Evolutionary conservation across 2,113 vertebrate genomes (phyloP), one percentile per base, ranked within the genome.

Genomic region (Ammodytes marinus): DNA sequence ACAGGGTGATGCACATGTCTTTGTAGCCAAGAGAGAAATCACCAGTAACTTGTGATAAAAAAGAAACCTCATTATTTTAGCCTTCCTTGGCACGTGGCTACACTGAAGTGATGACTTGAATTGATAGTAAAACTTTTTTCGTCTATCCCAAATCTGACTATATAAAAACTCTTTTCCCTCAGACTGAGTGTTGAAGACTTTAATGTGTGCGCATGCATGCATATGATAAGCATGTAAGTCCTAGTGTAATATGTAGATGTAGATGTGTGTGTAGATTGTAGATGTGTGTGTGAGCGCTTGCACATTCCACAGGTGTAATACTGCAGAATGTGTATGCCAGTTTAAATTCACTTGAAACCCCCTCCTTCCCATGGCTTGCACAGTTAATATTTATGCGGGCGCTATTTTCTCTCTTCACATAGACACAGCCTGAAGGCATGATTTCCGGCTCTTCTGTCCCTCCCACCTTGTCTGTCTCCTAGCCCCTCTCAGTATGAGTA

Each of bases 301-400:
- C 70, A 79, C 87, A 90, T 89, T 91, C 85, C 88, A 88, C 86
- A 86, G 86, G 88, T 88, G 82, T 85, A 27, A 87, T 82, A 74
- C 82, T 80, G 77, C 58, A 83, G 77, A 78, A 84, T 86, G 82
- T 88, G 83, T 73, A n/a, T 71, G 72, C 76, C 83, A 74, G 79
- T 80, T 75, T 89, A 66, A 85, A 86, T 87, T 83, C 88, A 85
- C 77, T 57, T 83, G 77, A 89, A 90, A 74, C 72, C 70, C 71
- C 82, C 57, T 27, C 27, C 69, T 59, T 79, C 72, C 84, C 70
- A 55, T 70, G 64, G 50, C 52, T 58, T 85, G 82, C 80, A 84
- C 80, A 76, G 83, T 91, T 89, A 83, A 91, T 90, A 90, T 92
- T 88, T 89, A 90, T 91, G 85, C 83, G 65, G 86, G 87, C 83